Conservation (phyloP, 2,888 invertebrate species). For the Zaprionus obscuricornis region DNA sequence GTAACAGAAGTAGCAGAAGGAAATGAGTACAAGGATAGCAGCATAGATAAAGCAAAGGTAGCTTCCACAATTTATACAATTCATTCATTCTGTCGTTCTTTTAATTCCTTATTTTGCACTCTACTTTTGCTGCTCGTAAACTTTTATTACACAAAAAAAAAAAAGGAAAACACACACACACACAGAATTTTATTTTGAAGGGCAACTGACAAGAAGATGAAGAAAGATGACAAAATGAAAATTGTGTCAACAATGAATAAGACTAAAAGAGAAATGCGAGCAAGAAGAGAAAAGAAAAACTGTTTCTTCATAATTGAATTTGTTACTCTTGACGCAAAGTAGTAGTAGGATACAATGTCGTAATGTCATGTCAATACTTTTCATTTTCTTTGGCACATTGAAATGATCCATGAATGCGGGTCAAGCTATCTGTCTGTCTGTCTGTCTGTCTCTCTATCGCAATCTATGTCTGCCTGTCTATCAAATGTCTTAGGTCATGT, state of each 20-base stretch:
- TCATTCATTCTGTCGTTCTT: conserved; percentile 18
- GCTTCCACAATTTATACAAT: background rate
- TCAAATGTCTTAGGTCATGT: too few species aligned
- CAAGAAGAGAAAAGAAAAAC: conserved; percentile 2
- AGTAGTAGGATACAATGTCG: too few species aligned
- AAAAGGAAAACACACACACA: too few species aligned
- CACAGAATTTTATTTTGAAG: conserved; percentile 48
- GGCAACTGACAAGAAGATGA: conserved; percentile 39
- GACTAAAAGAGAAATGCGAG: conserved; percentile 3
- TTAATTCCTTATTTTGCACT: conserved; percentile 23
- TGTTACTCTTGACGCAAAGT: conserved; percentile 32
- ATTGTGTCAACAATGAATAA: conserved; percentile 34
- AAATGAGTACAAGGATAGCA: conserved; percentile 18
- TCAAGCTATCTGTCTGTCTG: conserved; percentile 4
- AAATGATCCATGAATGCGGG: conserved; percentile 1
- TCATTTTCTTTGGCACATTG: conserved; percentile 11
- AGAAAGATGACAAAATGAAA: too few species aligned
- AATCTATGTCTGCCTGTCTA: background rate
- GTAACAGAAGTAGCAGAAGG: conserved; percentile 11
- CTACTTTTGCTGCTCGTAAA: conserved; percentile 10
- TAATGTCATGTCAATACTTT: conserved; percentile 37
- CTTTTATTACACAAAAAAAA: conserved; percentile 36
- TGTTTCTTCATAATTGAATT: conserved; percentile 36
- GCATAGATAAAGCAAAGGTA: too few species aligned
- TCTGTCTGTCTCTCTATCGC: background rate